Base-by-base conservation (phyloP, 2,888 invertebrate genomes). In the Acleris holmiana region DNA sequence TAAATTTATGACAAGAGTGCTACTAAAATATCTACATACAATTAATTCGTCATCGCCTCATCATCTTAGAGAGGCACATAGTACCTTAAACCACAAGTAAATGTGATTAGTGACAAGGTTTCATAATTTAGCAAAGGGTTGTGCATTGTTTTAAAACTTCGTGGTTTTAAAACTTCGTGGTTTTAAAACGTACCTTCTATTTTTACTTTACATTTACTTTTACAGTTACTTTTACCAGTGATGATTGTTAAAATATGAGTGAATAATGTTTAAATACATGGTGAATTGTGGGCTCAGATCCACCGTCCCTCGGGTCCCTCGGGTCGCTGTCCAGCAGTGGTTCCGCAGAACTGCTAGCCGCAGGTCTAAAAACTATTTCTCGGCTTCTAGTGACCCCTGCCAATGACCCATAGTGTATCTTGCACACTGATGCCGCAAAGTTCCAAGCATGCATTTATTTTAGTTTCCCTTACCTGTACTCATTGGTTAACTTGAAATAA, bases 331-430 rank as follows among this genome's bases (percentile, higher is more conserved):
- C 93, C 83, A 93, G 93, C 75, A 85, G 80, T 76, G 91, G 91
- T 69, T 93, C 93, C 50, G 78, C 87, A 71, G 94, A 95, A 82
- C 95, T 96, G 75, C 95, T 96, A 71, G 93, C 93, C 79, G 93
- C 94, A 89, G 95, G 95, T 90, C 93, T 93, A 75, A 93, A 73
- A 94, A 93, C 74, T 91, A 93, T 51, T 62, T 48, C 44, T 68
- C 53, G 54, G 56, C 58, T 69, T 66, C 44, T 55, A 61, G 61
- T 61, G 61, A 62, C 53, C 66, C 67, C 61, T 57, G 21, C 61
- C 68, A 68, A 61, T 51, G 40, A 53, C 44, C 25, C 17, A 64
- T 64, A 64, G 56, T 53, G 21, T n/a, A 23, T 41, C 82, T 61
- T 51, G 66, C 68, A 74, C 68, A 70, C 68, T 29, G 75, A 73